Conservation (phyloP, 2,797 vertebrate genomes). For the Poecilia wingei region DNA sequence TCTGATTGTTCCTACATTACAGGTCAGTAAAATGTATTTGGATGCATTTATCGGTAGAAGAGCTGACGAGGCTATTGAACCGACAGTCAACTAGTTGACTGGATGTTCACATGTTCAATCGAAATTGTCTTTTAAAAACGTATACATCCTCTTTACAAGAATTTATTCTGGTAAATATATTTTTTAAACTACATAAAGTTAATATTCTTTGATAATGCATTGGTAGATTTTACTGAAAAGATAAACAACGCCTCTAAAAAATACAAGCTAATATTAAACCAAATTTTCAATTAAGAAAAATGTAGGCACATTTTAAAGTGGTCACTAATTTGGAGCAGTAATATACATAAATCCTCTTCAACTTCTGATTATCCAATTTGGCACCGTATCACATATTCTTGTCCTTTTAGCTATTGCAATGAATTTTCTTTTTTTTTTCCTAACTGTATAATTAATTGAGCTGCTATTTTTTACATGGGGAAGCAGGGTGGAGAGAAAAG, state of each 20-base stretch:
- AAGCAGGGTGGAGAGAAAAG: conserved; percentile 4
- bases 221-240: neutral
- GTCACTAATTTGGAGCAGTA: neutral
- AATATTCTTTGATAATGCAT: neutral
- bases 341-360: neutral
- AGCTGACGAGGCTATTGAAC: no score
- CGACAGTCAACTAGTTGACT: neutral
- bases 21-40: no score
- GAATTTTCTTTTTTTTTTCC: conserved; percentile 14
- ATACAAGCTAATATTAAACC: neutral
- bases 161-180: neutral
- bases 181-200: neutral
- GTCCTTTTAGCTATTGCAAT: neutral
- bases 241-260: neutral
- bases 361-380: conserved; percentile 4
- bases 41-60: no score
- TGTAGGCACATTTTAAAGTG: neutral
- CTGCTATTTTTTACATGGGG: conserved; percentile 22
- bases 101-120: neutral
- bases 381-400: neutral
- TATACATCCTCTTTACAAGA: neutral
- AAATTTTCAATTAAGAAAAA: neutral
- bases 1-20: no score
- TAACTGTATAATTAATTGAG: conserved; percentile 36
- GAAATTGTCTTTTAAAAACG: neutral